Percentiles rank a stretch among this genome's conserved stretches.
phyloP scores from a whole-genome alignment of 2,888 invertebrate genomes.

The Acrobasis repandana region DNA sequence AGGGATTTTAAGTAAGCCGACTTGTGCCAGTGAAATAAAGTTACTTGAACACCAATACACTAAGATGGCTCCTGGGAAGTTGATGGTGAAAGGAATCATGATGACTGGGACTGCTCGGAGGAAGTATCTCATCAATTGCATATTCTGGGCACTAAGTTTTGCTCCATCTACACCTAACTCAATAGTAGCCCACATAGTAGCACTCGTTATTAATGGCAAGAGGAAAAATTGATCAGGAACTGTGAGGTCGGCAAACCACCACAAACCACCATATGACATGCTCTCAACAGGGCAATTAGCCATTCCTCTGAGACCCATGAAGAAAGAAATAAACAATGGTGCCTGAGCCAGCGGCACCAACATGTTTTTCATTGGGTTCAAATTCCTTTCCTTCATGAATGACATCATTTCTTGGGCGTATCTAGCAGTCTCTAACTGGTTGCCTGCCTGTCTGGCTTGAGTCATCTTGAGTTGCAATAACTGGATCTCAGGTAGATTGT shows the following conservation, averaged over 20 bases:
- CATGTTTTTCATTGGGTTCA: slow-evolving; percentile 92
- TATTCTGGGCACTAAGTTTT: slow-evolving; percentile 85
- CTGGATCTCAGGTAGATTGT: slow-evolving; percentile 93
- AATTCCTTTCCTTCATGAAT: slow-evolving; percentile 91
- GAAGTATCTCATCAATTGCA: slow-evolving; percentile 88
- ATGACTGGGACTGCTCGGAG: slow-evolving; percentile 89
- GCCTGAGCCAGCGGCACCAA: slow-evolving; percentile 91
- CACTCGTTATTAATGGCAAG: slow-evolving; percentile 92
- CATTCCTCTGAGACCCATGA: slow-evolving; percentile 94
- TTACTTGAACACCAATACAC: slow-evolving; percentile 96
- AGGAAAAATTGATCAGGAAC: slow-evolving; percentile 94
- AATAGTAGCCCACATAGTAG: slow-evolving; percentile 91
- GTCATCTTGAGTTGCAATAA: slow-evolving; percentile 91
- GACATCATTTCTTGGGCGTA: slow-evolving; percentile 90
- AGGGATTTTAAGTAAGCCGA: slow-evolving; percentile 89
- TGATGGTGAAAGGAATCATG: slow-evolving; percentile 92
- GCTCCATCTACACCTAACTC: slow-evolving; percentile 91
- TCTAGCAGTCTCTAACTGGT: slow-evolving; percentile 89
- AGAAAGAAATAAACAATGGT: slow-evolving; percentile 96
- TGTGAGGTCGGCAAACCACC: slow-evolving; percentile 97
- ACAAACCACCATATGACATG: slow-evolving; percentile 92
- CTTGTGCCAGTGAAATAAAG: slow-evolving; percentile 92
- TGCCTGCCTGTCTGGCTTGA: slow-evolving; percentile 92
- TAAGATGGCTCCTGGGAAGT: slow-evolving; percentile 94
- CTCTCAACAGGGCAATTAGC: slow-evolving; percentile 95